A percentile compares a stretch with the other conserved stretches of the same genome.
phyloP scores from a whole-genome alignment of 1,140 invertebrate species.

The Papilio glaucus region DNA sequence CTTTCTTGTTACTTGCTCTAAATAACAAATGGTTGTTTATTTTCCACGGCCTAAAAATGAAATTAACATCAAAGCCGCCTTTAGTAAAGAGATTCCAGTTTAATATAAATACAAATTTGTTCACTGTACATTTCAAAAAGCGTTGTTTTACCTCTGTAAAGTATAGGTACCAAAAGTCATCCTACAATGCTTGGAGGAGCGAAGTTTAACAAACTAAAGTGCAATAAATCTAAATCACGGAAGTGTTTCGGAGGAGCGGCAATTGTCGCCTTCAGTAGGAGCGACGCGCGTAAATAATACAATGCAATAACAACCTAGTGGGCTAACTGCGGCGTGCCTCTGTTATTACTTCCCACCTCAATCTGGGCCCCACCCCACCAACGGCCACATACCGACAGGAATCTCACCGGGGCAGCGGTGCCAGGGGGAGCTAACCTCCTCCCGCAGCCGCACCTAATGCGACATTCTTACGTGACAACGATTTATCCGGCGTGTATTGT shows the following conservation, averaged over 20 bases:
- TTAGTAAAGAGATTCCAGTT: neutral
- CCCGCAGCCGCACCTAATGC: constrained; percentile 58
- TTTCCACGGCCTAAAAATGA: too few species aligned
- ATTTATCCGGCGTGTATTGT: constrained; percentile 78
- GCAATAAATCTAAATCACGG: constrained; percentile 37
- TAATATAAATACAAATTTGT: neutral
- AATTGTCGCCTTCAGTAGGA: constrained; percentile 56
- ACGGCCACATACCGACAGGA: constrained; percentile 33
- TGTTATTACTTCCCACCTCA: constrained; percentile 67
- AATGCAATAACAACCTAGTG: constrained; percentile 67
- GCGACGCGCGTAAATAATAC: constrained; percentile 73
- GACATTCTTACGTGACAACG: constrained; percentile 80
- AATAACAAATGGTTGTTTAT: too few species aligned
- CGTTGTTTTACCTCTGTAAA: neutral
- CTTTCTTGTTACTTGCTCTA: too few species aligned
- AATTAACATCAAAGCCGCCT: neutral
- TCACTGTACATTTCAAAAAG: neutral
- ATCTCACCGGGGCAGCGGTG: constrained; percentile 21
- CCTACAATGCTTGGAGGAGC: constrained; percentile 13
- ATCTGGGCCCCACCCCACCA: constrained; percentile 30
- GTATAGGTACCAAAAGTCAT: constrained; percentile 3
- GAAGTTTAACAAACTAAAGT: constrained; percentile 26
- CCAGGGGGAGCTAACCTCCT: neutral
- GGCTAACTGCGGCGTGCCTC: constrained; percentile 65
- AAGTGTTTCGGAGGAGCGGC: constrained; percentile 34